phyloP scores from a whole-genome alignment of 2,888 invertebrate genomes.

The Lathronympha strigana region DNA sequence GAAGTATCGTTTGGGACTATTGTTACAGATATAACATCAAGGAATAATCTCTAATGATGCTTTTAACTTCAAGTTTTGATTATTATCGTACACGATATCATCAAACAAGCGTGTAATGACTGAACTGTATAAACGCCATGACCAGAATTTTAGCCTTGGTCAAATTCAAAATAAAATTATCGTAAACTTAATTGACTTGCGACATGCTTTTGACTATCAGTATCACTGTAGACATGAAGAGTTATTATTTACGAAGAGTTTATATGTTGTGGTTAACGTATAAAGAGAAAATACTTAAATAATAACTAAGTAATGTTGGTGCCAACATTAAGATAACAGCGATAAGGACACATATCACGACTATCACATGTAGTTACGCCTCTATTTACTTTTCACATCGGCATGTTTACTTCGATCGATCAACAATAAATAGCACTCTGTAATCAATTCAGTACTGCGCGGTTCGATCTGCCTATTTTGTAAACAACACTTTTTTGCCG shows the following conservation, averaged over 20 bases:
- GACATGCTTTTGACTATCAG: constrained; percentile 11
- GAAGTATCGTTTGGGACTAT: no score
- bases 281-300: no score
- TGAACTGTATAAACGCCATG: no score
- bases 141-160: constrained; percentile 6
- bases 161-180: constrained; percentile 28
- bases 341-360: constrained; percentile 40
- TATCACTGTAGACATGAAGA: constrained; percentile 24
- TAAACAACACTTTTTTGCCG: constrained; percentile 53
- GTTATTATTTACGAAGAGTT: constrained; percentile 38
- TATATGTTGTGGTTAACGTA: no score
- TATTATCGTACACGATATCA: no score
- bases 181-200: constrained; percentile 18
- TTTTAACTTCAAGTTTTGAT: no score
- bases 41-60: no score
- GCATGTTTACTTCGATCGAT: constrained; percentile 15
- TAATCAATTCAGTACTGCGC: constrained; percentile 6
- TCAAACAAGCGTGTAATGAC: no score
- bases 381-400: constrained; percentile 32
- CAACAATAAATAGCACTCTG: constrained; percentile 23
- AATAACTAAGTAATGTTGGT: constrained; percentile 38
- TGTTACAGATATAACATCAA: no score
- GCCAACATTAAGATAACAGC: constrained; percentile 45
- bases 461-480: constrained; percentile 39
- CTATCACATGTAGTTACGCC: constrained; percentile 22